Evolutionary conservation across 2,888 invertebrate species (phyloP).

Genomic region (Andrena praecox): DNA sequence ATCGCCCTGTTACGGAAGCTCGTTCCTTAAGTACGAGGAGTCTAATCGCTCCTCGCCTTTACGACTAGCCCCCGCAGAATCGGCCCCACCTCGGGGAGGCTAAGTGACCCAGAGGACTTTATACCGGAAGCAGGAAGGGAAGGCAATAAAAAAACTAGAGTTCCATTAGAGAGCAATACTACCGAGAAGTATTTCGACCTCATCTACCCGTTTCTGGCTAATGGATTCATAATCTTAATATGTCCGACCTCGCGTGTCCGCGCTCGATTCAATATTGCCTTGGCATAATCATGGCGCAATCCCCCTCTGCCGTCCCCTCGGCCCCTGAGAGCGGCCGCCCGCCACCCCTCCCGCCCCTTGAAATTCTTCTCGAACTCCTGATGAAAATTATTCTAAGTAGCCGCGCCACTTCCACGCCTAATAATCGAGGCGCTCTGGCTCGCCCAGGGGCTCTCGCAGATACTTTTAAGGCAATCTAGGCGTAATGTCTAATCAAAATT

Average conservation of each 20-base stretch:
- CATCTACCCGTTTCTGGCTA: constrained; percentile 73
- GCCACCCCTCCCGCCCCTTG: constrained; percentile 6
- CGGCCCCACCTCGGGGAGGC: constrained; percentile 11
- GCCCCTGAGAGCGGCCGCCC: constrained; percentile 7
- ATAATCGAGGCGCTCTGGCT: constrained; percentile 37
- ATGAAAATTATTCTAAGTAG: constrained; percentile 60
- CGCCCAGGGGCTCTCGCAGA: constrained; percentile 12
- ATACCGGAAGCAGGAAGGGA: constrained; percentile 31
- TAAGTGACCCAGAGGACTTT: constrained; percentile 49
- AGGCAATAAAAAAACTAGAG: constrained; percentile 58
- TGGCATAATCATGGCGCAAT: constrained; percentile 52
- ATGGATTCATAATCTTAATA: constrained; percentile 83
- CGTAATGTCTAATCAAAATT: constrained; percentile 57
- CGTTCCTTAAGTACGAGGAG: constrained; percentile 5
- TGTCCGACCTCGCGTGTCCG: constrained; percentile 76
- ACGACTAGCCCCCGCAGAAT: constrained; percentile 42
- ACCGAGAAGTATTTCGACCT: constrained; percentile 67
- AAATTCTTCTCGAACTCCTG: constrained; percentile 53
- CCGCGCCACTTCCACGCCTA: constrained; percentile 46
- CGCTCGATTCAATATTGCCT: constrained; percentile 77
- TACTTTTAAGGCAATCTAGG: constrained; percentile 25
- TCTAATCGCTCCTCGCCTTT: constrained; percentile 24
- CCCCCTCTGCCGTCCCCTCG: constrained; percentile 13
- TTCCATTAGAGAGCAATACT: constrained; percentile 69
- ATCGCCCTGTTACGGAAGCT: neutral